Evolutionary conservation across 2,888 invertebrate genomes (phyloP).

Genomic region (Phragmatobia fuliginosa): DNA sequence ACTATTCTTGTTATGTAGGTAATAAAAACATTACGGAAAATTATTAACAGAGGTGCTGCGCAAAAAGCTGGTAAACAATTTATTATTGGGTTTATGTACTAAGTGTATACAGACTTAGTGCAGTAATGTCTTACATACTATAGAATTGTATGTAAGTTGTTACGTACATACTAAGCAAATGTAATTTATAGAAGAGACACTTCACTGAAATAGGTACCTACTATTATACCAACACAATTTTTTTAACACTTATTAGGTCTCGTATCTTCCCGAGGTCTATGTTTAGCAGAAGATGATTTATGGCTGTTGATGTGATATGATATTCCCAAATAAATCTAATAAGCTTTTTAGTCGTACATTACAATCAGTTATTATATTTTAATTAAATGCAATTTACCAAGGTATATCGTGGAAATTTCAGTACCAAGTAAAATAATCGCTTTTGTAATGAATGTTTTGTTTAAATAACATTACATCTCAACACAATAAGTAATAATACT

Average conservation of each 20-base stretch:
- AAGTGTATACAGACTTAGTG: constrained; percentile 42
- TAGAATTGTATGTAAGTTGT: constrained; percentile 40
- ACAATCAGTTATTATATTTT: background rate
- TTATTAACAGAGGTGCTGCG: constrained; percentile 64
- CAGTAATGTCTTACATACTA: constrained; percentile 38
- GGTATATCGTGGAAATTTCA: background rate
- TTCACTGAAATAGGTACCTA: constrained; percentile 9
- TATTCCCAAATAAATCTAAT: background rate
- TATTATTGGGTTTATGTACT: constrained; percentile 57
- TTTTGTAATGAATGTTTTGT: background rate
- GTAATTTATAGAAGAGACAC: constrained; percentile 36
- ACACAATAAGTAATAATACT: background rate
- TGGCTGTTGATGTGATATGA: background rate
- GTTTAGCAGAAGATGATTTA: background rate
- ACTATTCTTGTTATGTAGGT: constrained; percentile 53
- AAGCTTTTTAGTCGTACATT: background rate
- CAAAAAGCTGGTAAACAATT: constrained; percentile 69
- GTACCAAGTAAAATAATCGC: background rate
- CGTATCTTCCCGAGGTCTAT: background rate
- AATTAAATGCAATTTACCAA: background rate
- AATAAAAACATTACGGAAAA: constrained; percentile 64
- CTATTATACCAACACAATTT: background rate
- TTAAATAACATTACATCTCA: background rate
- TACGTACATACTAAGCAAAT: constrained; percentile 32
- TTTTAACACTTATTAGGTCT: background rate